Evolutionary conservation across 2,113 vertebrate genomes (phyloP).

Genomic region (Nematolebias whitei): DNA sequence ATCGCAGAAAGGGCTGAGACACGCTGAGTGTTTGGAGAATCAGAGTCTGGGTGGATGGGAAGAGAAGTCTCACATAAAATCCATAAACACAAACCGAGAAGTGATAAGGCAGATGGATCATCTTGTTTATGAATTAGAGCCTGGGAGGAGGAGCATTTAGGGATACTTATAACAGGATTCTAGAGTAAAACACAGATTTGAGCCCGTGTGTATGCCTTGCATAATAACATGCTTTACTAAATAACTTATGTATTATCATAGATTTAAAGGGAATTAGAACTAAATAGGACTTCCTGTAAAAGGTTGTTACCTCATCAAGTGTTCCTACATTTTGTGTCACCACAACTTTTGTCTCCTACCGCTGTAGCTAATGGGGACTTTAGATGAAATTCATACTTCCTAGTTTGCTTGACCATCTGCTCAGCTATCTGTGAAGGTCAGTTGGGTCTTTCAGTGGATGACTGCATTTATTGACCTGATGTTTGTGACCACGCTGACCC

Average conservation of each 20-base stretch:
- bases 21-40: slow-evolving; percentile 29
- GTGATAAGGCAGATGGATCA: background rate
- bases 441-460: too few species aligned
- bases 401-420: too few species aligned
- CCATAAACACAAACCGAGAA: slow-evolving; percentile 5
- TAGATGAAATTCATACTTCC: too few species aligned
- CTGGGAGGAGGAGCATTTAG: slow-evolving; percentile 8
- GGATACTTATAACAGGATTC: background rate
- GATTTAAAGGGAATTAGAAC: background rate
- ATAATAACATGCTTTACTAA: slow-evolving; percentile 2
- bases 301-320: too few species aligned
- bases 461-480: too few species aligned
- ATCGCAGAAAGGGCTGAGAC: slow-evolving; percentile 28
- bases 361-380: too few species aligned
- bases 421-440: too few species aligned
- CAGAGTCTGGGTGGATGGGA: slow-evolving; percentile 1
- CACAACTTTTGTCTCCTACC: too few species aligned
- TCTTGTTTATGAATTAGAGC: slow-evolving; percentile 19
- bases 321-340: too few species aligned
- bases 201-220: background rate
- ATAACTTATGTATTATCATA: background rate
- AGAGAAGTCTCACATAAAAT: slow-evolving; percentile 8
- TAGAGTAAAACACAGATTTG: slow-evolving; percentile 1
- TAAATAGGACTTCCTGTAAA: too few species aligned
- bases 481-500: too few species aligned